phyloP scores from a whole-genome alignment of 2,888 invertebrate genomes.

The Andrena bucephala region DNA sequence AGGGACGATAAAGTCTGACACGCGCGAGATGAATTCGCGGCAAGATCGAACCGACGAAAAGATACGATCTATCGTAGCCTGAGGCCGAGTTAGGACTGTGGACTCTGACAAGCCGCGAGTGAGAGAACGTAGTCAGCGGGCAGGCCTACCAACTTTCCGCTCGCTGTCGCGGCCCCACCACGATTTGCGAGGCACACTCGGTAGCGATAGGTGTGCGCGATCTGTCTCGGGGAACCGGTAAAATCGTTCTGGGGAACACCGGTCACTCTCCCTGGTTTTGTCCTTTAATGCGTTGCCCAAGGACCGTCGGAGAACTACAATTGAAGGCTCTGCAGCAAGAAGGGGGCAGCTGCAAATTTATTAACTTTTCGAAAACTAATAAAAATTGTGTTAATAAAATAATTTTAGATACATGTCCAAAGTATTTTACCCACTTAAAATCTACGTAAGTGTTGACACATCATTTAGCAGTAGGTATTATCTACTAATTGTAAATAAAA shows the following conservation, averaged over 20 bases:
- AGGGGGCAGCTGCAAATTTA: too few species aligned
- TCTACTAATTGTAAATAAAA: too few species aligned
- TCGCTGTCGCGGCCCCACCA: conserved; percentile 50
- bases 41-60: conserved; percentile 73
- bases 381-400: too few species aligned
- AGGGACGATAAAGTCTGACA: conserved; percentile 20
- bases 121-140: conserved; percentile 61
- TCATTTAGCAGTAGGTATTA: too few species aligned
- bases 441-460: too few species aligned
- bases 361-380: too few species aligned
- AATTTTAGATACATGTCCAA: too few species aligned
- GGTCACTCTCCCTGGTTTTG: conserved; percentile 23
- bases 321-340: neutral
- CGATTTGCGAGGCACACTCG: conserved; percentile 57
- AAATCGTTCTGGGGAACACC: conserved; percentile 57
- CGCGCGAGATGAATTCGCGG: conserved; percentile 56
- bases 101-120: conserved; percentile 73
- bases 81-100: conserved; percentile 84
- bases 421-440: too few species aligned
- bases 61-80: conserved; percentile 83
- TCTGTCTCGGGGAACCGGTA: conserved; percentile 57
- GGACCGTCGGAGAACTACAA: neutral
- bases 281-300: conserved; percentile 14
- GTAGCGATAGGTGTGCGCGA: conserved; percentile 57
- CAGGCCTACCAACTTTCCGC: conserved; percentile 68